These are phyloP conservation scores for Piezodorus guildinii DNA, from an alignment of 1,140 invertebrate species.

Conservation along the genomic window DNA sequence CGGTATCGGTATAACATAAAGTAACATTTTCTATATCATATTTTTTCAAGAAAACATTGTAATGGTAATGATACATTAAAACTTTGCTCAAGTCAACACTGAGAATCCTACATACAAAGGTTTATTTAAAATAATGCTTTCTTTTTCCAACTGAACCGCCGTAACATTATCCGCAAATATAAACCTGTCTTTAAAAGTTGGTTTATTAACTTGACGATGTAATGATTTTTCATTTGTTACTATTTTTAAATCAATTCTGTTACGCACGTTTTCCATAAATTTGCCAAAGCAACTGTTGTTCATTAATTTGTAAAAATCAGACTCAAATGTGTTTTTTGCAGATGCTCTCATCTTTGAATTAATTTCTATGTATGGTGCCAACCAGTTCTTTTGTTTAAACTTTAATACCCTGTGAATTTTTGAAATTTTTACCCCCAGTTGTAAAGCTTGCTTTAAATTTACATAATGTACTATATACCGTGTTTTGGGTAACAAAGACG, in stretches of 20 bases:
- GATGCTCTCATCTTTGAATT: constrained; percentile 30
- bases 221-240: too few relatives aligned
- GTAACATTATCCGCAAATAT: neutral
- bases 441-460: constrained; percentile 29
- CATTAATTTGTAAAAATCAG: constrained; percentile 34
- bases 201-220: neutral
- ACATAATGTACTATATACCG: constrained; percentile 31
- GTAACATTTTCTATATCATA: constrained; percentile 15
- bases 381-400: constrained; percentile 28
- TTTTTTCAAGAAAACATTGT: constrained; percentile 15
- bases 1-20: constrained; percentile 35
- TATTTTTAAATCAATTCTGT: constrained; percentile 23
- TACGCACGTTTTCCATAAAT: constrained; percentile 32
- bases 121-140: constrained; percentile 6
- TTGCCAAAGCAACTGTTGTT: constrained; percentile 34
- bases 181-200: constrained; percentile 1
- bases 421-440: constrained; percentile 27
- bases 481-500: too few relatives aligned
- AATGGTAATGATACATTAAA: constrained; percentile 26
- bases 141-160: neutral
- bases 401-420: too few relatives aligned
- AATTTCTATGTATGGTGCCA: constrained; percentile 32
- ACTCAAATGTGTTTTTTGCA: constrained; percentile 32
- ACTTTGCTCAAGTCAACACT: constrained; percentile 24
- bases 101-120: constrained; percentile 22